Evolutionary conservation across 2,797 vertebrate species (phyloP), one percentile per base, ranked within the genome.

Genomic region (Megaceryle alcyon): DNA sequence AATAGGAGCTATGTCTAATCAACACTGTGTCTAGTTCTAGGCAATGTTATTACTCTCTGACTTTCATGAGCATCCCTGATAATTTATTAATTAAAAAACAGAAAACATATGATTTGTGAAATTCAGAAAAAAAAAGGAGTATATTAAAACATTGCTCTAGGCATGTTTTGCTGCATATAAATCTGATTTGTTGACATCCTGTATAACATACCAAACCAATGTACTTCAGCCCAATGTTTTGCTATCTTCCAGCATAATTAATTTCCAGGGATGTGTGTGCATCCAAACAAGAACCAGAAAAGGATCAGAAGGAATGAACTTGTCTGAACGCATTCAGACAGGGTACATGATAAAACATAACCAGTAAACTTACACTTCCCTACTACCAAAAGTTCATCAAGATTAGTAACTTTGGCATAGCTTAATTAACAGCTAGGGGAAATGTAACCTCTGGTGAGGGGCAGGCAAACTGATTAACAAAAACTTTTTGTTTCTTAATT

Each of bases 71-170:
- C 70, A 84, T 88, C 73, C 43, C 87, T 90, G 91, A 93, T 93
- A 94, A 93, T 91, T 94, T 96, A 96, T 97, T 96, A 96, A 97
- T 96, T 97, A 96, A 96, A 96, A 97, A 94, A 82, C 76, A 51
- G 82, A 94, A 96, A 95, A 91, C 79, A 90, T 69, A 49, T 37
- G 23, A 94, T 95, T 79, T 63, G 53, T 92, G 93, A 95, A 95
- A 92, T 72, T 95, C 91, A 91, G 59, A 92, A 94, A 95, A 71
- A 82, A 71, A 82, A 86, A 31, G 81, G 63, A 86, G 35, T 81
- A 64, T 64, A 75, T 95, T 89, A 96, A 96, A 96, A 88, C 64
- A 90, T 92, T 91, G 94, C 96, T 96, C 54, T 84, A 88, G 95
- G 96, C 94, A 80, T 86, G 31, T 94, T 95, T 94, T 90, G 48